These are phyloP conservation scores for Engystomops pustulosus DNA, from an alignment of 2,113 vertebrate species.

Conservation along the genomic window DNA sequence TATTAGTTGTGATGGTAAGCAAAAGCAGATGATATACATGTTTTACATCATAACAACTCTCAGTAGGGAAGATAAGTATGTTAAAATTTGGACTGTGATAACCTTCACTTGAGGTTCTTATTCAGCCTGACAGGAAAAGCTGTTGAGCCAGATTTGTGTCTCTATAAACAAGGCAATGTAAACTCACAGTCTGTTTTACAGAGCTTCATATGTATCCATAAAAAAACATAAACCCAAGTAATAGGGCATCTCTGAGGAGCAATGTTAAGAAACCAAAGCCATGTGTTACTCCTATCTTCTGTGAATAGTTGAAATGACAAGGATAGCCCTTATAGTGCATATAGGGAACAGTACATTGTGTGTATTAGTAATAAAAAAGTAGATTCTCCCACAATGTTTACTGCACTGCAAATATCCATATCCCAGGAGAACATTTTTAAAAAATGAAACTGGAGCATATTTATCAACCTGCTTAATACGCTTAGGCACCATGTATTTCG, in stretches of 20 bases:
- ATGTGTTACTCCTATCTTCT: conserved; percentile 37
- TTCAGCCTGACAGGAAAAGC: conserved; percentile 41
- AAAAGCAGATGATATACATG: background rate
- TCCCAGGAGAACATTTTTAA: no score
- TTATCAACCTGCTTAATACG: no score
- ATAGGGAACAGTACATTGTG: conserved; percentile 16
- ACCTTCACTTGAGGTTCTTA: conserved; percentile 31
- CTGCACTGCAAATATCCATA: no score
- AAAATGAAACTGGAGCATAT: no score
- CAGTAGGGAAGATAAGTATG: conserved; percentile 17
- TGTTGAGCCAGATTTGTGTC: conserved; percentile 35
- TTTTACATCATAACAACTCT: background rate
- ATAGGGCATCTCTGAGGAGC: conserved; percentile 37
- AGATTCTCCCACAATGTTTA: no score
- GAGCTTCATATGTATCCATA: conserved; percentile 14
- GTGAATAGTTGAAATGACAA: background rate
- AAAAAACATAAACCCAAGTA: conserved; percentile 53
- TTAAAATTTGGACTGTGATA: background rate
- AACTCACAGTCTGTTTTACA: conserved; percentile 44
- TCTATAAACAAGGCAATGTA: conserved; percentile 49
- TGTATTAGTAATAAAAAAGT: no score
- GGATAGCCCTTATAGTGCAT: background rate
- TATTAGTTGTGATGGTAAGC: background rate
- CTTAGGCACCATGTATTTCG: no score
- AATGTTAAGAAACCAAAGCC: conserved; percentile 17